Conservation (phyloP, 2,888 invertebrate genomes). For the Sphinx pinastri region DNA sequence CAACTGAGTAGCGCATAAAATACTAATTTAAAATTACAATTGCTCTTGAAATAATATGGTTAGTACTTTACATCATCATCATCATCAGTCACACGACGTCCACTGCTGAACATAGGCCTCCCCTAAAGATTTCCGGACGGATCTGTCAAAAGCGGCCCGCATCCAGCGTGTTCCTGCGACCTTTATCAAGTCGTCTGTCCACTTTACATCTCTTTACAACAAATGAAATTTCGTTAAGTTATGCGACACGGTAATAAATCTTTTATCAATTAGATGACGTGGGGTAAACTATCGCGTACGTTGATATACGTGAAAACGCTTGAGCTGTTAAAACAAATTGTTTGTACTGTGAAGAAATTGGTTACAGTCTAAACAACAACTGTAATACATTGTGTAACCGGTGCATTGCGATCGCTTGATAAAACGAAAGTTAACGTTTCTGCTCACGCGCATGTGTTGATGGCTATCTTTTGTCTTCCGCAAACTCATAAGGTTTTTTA, state of each 20-base stretch:
- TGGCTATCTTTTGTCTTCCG: conserved; percentile 40
- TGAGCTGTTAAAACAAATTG: conserved; percentile 24
- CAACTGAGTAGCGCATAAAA: background rate
- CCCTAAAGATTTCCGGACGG: too few relatives aligned
- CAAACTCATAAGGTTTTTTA: conserved; percentile 31
- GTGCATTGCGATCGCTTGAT: conserved; percentile 36
- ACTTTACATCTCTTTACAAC: background rate
- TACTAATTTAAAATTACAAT: background rate
- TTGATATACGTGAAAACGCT: conserved; percentile 19
- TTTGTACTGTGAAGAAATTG: conserved; percentile 29
- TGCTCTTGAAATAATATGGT: background rate
- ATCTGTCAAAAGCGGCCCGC: too few relatives aligned
- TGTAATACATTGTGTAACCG: conserved; percentile 45
- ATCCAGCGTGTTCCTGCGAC: too few relatives aligned
- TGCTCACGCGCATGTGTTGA: conserved; percentile 33
- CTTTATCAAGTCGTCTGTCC: too few relatives aligned
- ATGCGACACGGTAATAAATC: conserved; percentile 28
- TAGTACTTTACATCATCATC: background rate
- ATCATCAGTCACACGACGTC: too few relatives aligned
- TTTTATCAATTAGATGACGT: conserved; percentile 25
- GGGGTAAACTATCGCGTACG: conserved; percentile 1
- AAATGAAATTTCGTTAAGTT: background rate
- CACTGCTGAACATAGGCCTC: too few relatives aligned
- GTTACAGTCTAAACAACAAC: conserved; percentile 31
- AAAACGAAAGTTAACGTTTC: conserved; percentile 36